Evolutionary conservation across 2,113 vertebrate genomes (phyloP), one percentile per base, ranked within the genome.

Genomic region (Dunckerocampus dactyliophorus): DNA sequence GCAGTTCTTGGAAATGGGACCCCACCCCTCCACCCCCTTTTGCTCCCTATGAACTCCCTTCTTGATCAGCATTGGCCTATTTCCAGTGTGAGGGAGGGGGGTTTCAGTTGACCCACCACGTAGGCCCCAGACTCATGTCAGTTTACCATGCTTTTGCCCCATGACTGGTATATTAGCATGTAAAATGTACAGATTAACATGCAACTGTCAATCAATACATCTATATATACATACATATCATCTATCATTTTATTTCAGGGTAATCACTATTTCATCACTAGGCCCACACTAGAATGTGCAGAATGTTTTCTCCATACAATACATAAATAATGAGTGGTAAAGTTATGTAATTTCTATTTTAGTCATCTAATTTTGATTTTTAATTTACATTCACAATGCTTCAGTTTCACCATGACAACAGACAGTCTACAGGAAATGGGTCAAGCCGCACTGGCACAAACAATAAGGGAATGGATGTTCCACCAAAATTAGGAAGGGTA

Each of bases 381-480:
- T 1, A 34, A 34, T 73, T 74, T 69, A 20, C 55, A 39, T 66
- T 55, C 67, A 62, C 45, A 22, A 39, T 71, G 34, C 46, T 71
- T 62, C 22, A 45, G 43, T 48, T 59, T 80, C 70, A 57, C 80
- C 75, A 74, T 79, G 75, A 62, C 73, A 61, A 85, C 65, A 75
- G 63, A 37, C 56, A 59, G 77, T 75, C 59, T 68, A 50, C 65
- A 67, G 69, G 77, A 85, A 84, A 68, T 83, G 62, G 79, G 71
- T 83, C 81, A 84, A 50, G 68, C 48, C 39, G 50, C 59, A 59
- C 20, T 59, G 66, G 31, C 60, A 65, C 51, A 66, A 58, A 67
- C 39, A 66, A 65, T 47, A 20, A 52, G 8, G 19, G 57, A 59
- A 54, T 3, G 28, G 62, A 51, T 28, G 12, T 52, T 57, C 28